Evolutionary conservation across 2,888 invertebrate species (phyloP).

Genomic region (Muscina levida): DNA sequence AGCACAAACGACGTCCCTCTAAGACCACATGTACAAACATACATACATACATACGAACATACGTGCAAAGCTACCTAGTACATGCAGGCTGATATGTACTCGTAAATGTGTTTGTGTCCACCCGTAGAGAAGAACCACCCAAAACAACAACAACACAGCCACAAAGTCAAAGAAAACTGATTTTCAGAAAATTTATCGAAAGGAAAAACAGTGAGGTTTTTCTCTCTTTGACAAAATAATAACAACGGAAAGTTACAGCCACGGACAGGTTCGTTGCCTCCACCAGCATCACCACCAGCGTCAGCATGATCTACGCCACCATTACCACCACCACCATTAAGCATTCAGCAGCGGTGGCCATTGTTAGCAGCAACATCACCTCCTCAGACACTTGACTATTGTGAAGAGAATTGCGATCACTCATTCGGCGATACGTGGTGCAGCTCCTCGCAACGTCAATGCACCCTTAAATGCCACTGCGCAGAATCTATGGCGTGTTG

Average conservation of each 20-base stretch:
- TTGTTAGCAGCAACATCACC: conserved; percentile 43
- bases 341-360: conserved; percentile 51
- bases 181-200: conserved; percentile 4
- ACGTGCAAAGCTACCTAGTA: conserved; percentile 19
- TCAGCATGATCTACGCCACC: conserved; percentile 20
- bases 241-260: conserved; percentile 48
- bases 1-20: conserved; percentile 17
- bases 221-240: conserved; percentile 31
- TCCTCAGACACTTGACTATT: conserved; percentile 36
- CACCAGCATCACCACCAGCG: conserved; percentile 18
- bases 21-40: not conserved
- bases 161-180: not conserved
- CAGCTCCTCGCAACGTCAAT: conserved; percentile 43
- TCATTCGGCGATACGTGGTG: conserved; percentile 1
- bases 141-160: conserved; percentile 1
- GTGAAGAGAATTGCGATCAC: conserved; percentile 31
- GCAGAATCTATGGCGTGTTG: conserved; percentile 45
- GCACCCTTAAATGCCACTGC: conserved; percentile 47
- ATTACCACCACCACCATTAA: not conserved
- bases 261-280: conserved; percentile 61
- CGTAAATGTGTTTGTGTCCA: not conserved
- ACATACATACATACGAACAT: no score
- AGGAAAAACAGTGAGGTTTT: not conserved
- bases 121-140: not conserved
- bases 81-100: not conserved